Conservation (phyloP, 2,113 vertebrate genomes). For the Rhodinocichla rosea region DNA sequence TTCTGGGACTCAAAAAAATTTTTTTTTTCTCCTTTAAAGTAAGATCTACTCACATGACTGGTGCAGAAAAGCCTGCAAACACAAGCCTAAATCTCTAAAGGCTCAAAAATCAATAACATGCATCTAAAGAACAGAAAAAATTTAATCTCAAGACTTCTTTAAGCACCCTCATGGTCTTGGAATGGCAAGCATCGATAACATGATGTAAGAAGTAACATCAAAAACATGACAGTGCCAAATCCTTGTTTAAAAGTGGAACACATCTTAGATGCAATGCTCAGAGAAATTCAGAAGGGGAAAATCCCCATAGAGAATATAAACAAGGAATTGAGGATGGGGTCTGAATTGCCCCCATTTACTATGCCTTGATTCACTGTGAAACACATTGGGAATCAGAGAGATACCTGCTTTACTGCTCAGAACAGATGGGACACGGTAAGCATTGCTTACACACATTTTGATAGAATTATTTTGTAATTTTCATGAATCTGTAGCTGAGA, state of each 20-base stretch:
- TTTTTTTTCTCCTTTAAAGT: background rate
- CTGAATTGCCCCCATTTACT: background rate
- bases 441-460: background rate
- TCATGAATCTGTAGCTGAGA: background rate
- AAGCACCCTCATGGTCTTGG: background rate
- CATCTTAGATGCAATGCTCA: background rate
- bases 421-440: background rate
- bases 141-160: background rate
- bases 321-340: background rate
- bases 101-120: slow-evolving; percentile 22
- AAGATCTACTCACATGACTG: background rate
- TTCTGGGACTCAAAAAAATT: background rate
- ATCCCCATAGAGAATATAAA: background rate
- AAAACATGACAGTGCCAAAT: background rate
- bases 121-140: background rate
- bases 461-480: background rate
- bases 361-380: too few relatives aligned
- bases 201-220: background rate
- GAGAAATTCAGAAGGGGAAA: background rate
- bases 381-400: background rate
- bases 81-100: background rate
- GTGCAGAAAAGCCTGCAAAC: background rate
- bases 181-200: background rate
- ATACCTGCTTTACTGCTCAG: background rate
- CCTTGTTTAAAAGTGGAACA: background rate